Conservation (phyloP, 2,888 invertebrate species). For the Philopedon plagiatum region DNA sequence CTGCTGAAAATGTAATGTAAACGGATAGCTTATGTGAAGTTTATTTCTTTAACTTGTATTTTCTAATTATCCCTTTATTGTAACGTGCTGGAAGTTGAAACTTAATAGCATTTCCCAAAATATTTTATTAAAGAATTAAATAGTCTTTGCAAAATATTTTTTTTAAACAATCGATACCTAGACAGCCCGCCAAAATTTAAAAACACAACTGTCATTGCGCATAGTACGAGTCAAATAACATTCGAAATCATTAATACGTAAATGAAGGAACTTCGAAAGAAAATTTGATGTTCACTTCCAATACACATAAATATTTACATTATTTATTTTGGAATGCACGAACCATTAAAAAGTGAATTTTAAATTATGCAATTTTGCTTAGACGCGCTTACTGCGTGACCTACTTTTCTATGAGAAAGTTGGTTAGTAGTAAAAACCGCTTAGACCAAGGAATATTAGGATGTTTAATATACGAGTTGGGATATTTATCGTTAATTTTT, state of each 20-base stretch:
- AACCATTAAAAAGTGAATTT: conserved; percentile 24
- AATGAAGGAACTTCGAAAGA: neutral
- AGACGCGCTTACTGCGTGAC: conserved; percentile 43
- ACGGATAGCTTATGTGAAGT: too few relatives aligned
- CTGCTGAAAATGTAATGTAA: too few relatives aligned
- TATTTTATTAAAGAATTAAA: too few relatives aligned
- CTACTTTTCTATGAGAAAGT: conserved; percentile 44
- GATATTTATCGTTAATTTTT: neutral
- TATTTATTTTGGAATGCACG: conserved; percentile 11
- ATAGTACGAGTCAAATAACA: conserved; percentile 1
- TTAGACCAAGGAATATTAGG: neutral
- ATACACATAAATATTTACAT: conserved; percentile 1
- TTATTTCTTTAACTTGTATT: too few relatives aligned
- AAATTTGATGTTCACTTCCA: neutral
- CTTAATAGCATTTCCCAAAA: too few relatives aligned
- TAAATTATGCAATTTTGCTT: conserved; percentile 37
- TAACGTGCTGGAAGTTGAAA: too few relatives aligned
- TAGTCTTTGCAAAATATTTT: too few relatives aligned
- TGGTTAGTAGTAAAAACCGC: conserved; percentile 30
- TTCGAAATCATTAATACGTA: too few relatives aligned
- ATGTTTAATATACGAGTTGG: neutral
- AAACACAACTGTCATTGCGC: neutral
- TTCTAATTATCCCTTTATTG: too few relatives aligned
- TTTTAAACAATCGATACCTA: too few relatives aligned
- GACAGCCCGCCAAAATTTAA: conserved; percentile 12